These are phyloP conservation scores for Pinctada fucata DNA, from an alignment of 2,888 invertebrate species.

Conservation along the genomic window DNA sequence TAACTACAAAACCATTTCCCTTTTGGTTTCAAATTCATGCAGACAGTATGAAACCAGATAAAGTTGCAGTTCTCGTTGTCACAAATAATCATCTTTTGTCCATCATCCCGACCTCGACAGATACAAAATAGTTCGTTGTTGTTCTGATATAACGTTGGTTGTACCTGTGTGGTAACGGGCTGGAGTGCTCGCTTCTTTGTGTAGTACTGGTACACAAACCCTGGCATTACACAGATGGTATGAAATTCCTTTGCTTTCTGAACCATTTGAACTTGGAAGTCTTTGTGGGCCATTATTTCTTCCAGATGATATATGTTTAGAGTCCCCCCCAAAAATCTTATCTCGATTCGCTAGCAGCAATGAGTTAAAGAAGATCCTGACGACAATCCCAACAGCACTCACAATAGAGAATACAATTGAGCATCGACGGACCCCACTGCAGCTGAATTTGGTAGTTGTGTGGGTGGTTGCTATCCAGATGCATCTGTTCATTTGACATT, in stretches of 20 bases:
- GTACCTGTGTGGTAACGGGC: not conserved
- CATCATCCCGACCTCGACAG: not conserved
- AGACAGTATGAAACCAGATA: conserved; percentile 36
- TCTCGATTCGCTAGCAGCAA: not conserved
- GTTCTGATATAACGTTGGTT: not conserved
- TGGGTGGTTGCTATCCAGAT: not conserved
- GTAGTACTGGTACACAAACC: not conserved
- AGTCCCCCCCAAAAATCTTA: no score
- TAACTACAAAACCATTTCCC: conserved; percentile 38
- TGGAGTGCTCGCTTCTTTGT: not conserved
- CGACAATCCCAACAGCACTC: no score
- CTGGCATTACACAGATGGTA: not conserved
- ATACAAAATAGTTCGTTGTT: not conserved
- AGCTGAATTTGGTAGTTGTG: conserved; percentile 24
- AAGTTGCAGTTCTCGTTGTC: conserved; percentile 25
- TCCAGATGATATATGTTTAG: no score
- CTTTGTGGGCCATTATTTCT: no score
- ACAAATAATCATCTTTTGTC: conserved; percentile 30
- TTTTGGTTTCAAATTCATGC: conserved; percentile 24
- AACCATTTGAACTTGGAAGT: not conserved
- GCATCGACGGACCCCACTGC: not conserved
- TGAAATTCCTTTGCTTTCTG: not conserved
- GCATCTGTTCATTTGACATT: not conserved
- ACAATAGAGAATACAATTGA: no score
- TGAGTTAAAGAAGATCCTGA: no score